These are phyloP conservation scores for Drosophila pectinifera DNA, from an alignment of 1,140 invertebrate species.

Conservation along the genomic window DNA sequence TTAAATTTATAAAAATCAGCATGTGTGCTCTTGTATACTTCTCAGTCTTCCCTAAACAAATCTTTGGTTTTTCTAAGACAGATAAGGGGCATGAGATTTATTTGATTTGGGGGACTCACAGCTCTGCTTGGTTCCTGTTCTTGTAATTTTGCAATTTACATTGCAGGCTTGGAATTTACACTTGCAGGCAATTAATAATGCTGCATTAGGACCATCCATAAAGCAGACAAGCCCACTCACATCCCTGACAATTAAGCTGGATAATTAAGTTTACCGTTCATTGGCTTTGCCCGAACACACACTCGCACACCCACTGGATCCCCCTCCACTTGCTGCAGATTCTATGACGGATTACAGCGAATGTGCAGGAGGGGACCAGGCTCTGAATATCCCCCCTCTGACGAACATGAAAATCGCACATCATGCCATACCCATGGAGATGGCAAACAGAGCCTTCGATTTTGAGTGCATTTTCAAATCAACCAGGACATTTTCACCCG, in stretches of 20 bases:
- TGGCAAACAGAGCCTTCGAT: slow-evolving; percentile 45
- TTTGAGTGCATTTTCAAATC: slow-evolving; percentile 63
- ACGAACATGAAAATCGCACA: slow-evolving; percentile 30
- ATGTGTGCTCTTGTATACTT: too few species aligned
- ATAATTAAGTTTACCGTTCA: slow-evolving; percentile 84
- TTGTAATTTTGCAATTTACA: slow-evolving; percentile 80
- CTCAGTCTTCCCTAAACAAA: not conserved
- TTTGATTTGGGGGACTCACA: not conserved
- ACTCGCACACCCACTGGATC: not conserved
- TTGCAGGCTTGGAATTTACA: slow-evolving; percentile 82
- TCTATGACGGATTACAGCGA: slow-evolving; percentile 45
- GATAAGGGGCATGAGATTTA: not conserved
- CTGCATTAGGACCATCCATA: slow-evolving; percentile 82
- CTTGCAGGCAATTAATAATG: slow-evolving; percentile 84
- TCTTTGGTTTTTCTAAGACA: not conserved
- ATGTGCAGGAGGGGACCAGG: not conserved
- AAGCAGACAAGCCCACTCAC: slow-evolving; percentile 53
- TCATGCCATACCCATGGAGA: slow-evolving; percentile 6
- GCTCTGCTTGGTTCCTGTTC: slow-evolving; percentile 25
- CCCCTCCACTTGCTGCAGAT: not conserved
- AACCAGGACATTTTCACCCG: slow-evolving; percentile 34
- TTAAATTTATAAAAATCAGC: too few species aligned
- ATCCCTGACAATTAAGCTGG: slow-evolving; percentile 73
- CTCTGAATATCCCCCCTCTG: slow-evolving; percentile 6
- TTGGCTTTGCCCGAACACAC: slow-evolving; percentile 60